These are phyloP conservation scores for Lottia gigantea DNA, from an alignment of 2,888 invertebrate species.

Conservation along the genomic window DNA sequence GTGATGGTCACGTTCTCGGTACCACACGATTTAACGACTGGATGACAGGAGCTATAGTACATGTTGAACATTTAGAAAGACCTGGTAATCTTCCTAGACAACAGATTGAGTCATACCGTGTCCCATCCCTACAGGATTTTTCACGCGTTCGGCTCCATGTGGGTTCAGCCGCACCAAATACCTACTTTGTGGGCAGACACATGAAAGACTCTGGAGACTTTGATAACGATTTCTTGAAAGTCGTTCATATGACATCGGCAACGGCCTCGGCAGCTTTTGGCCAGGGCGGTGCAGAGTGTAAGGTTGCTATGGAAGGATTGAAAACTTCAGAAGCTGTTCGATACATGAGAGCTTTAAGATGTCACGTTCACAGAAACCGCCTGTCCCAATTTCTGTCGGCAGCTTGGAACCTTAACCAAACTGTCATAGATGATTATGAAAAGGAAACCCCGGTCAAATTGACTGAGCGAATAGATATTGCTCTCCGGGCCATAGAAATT, in stretches of 20 bases:
- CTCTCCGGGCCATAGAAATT: conserved; percentile 40
- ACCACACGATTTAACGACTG: conserved; percentile 45
- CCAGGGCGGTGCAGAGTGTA: conserved; percentile 46
- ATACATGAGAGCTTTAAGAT: conserved; percentile 42
- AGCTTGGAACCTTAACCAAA: conserved; percentile 50
- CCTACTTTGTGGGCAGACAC: conserved; percentile 45
- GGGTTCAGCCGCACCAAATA: conserved; percentile 45
- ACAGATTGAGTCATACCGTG: conserved; percentile 46
- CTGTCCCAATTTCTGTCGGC: conserved; percentile 41
- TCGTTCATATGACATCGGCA: conserved; percentile 46
- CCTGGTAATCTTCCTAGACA: conserved; percentile 40
- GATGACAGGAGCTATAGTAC: conserved; percentile 49
- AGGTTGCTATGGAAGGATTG: conserved; percentile 46
- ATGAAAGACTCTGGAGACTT: conserved; percentile 47
- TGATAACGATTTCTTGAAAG: conserved; percentile 45
- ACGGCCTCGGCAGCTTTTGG: conserved; percentile 42
- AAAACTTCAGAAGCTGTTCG: conserved; percentile 41
- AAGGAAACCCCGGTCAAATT: conserved; percentile 20
- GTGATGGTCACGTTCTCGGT: conserved; percentile 47
- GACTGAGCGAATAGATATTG: conserved; percentile 39
- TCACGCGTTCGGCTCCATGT: conserved; percentile 45
- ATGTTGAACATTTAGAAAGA: conserved; percentile 49
- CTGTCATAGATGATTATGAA: conserved; percentile 36
- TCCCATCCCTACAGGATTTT: conserved; percentile 44
- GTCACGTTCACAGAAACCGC: conserved; percentile 39